phyloP scores from a whole-genome alignment of 2,113 vertebrate species.

The Megaceryle torquata region DNA sequence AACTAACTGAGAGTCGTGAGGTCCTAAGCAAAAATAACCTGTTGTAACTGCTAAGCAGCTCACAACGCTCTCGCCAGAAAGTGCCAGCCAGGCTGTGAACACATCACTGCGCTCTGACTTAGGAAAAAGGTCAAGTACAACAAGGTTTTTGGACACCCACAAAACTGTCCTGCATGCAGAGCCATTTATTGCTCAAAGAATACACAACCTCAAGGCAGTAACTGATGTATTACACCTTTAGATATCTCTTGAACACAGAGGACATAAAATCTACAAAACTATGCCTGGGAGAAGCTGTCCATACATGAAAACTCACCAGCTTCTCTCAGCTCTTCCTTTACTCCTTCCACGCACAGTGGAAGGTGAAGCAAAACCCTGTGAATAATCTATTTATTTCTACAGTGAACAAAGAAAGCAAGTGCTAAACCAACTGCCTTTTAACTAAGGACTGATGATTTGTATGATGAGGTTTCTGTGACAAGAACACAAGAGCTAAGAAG shows the following conservation, averaged over 20 bases:
- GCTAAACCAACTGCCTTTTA: background rate
- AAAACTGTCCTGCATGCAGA: background rate
- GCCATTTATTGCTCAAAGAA: background rate
- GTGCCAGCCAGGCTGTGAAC: background rate
- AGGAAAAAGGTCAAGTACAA: background rate
- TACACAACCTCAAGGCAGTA: background rate
- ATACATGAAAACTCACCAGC: background rate
- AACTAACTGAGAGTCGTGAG: background rate
- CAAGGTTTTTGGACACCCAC: background rate
- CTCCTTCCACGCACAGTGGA: background rate
- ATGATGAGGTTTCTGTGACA: background rate
- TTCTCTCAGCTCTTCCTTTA: background rate
- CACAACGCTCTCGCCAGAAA: background rate
- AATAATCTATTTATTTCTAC: background rate
- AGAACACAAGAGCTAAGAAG: background rate
- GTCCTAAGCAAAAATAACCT: background rate
- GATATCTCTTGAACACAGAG: background rate
- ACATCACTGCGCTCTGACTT: background rate
- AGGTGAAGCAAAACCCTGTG: background rate
- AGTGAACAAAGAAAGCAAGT: background rate
- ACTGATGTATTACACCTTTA: background rate
- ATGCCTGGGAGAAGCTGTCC: background rate
- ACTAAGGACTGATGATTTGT: background rate
- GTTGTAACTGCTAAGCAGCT: background rate
- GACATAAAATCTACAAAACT: background rate